Evolutionary conservation across 2,113 vertebrate species (phyloP), one percentile per base, ranked within the genome.

Genomic region (Sphyrna mokarran): DNA sequence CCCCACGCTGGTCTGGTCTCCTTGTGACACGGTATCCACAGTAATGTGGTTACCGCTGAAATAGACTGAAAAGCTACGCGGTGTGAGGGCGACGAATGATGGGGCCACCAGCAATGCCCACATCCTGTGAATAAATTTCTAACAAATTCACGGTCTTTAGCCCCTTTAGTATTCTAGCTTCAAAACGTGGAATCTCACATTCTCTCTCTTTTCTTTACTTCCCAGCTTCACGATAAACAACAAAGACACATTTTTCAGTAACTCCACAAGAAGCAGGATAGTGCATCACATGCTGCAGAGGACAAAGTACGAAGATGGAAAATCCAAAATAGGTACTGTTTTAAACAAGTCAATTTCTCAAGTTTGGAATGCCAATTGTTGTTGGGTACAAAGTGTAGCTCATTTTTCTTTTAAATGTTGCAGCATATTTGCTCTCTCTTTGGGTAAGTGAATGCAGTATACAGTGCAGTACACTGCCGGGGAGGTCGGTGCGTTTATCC

Each of bases 191-290:
- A 48, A 40, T 43, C 23, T 95, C 54, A 94, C 20, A 11, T 63
- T 37, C 70, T 20, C 9, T 95, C 26, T 95, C 37, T 40, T 95
- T 54, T 23, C 93, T 29, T 1, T 23, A 23, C 14, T 40, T 80
- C 86, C 89, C 96, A 99, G 99, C 96, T 99, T 99, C 96, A 99
- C 98, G 0, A 99, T 99, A 97, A 99, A 98, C 98, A 99, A 99
- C 97, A 98, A 98, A 97, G 98, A 98, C 96, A 98, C 98, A 20
- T 99, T 99, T 97, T 99, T 99, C 97, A 99, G 99, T 97, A 99
- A 99, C 96, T 99, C 99, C 29, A 99, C 99, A 72, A 97, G 99
- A 97, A 99, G 99, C 97, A 98, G 99, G 96, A 99, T 99, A 23
- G 99, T 99, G 20, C 99, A 99, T 97, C 99, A 99, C 94, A 98